These are phyloP conservation scores for Cyanoramphus novaezelandiae DNA, from an alignment of 2,113 vertebrate genomes.

Conservation along the genomic window DNA sequence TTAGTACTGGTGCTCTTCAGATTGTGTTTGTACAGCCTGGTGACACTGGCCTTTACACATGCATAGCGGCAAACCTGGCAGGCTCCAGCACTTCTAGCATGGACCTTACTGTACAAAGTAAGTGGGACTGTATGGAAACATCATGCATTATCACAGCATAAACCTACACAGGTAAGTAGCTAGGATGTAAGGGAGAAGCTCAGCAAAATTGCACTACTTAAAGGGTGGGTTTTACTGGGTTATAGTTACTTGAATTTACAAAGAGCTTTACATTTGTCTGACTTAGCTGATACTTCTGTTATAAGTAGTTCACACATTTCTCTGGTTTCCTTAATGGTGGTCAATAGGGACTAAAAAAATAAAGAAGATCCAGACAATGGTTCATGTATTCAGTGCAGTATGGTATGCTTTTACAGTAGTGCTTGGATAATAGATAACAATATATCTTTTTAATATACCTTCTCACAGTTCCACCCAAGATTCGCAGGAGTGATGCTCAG, in stretches of 20 bases:
- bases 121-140: not conserved
- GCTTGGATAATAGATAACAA: not conserved
- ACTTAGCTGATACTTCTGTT: not conserved
- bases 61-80: slow-evolving; percentile 83
- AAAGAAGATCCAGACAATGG: not conserved
- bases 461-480: slow-evolving; percentile 86
- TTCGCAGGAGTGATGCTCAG: slow-evolving; percentile 72
- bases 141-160: not conserved
- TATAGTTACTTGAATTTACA: not conserved
- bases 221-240: not conserved
- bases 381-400: not conserved
- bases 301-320: not conserved
- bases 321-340: not conserved
- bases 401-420: not conserved
- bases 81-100: slow-evolving; percentile 79
- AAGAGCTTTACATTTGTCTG: not conserved
- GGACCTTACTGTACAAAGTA: slow-evolving; percentile 85
- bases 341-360: not conserved
- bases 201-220: not conserved
- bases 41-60: slow-evolving; percentile 86
- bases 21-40: slow-evolving; percentile 82
- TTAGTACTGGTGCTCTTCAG: slow-evolving; percentile 87
- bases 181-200: not conserved
- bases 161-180: not conserved
- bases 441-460: not conserved